Percentiles rank a stretch among this genome's conserved stretches.
phyloP scores from a whole-genome alignment of 2,113 vertebrate species.

The Otocyon megalotis region DNA sequence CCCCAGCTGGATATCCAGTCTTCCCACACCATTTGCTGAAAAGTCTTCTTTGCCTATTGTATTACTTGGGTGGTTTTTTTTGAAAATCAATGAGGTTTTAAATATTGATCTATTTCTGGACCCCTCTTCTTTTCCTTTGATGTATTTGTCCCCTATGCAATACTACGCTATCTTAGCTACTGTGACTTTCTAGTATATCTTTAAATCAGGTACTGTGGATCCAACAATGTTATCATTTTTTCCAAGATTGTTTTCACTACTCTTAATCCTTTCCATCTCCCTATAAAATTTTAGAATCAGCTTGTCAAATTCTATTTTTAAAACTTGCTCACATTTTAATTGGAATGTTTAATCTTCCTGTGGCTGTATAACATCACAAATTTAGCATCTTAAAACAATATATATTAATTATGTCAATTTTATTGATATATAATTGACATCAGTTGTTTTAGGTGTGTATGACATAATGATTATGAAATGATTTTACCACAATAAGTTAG shows the following conservation, averaged over 20 bases:
- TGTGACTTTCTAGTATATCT: background rate
- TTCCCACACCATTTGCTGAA: background rate
- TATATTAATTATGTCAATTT: background rate
- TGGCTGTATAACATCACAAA: background rate
- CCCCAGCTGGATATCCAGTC: background rate
- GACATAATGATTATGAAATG: background rate
- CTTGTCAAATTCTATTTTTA: constrained; percentile 26
- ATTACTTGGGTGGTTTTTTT: background rate
- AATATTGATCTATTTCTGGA: background rate
- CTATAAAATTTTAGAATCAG: background rate
- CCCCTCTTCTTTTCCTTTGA: background rate
- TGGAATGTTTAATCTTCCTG: background rate
- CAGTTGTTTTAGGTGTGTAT: background rate
- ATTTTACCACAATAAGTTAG: background rate
- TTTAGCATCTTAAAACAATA: background rate
- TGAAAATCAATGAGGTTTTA: background rate
- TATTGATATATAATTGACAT: background rate
- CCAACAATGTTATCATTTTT: background rate
- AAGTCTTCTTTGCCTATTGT: background rate
- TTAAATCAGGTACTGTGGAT: background rate
- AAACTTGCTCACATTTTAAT: background rate
- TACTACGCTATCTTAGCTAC: background rate
- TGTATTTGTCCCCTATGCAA: background rate
- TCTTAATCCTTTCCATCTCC: background rate
- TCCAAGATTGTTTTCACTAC: background rate